These are phyloP conservation scores for Cyrtonyx montezumae DNA, from an alignment of 2,113 vertebrate genomes.

Conservation along the genomic window DNA sequence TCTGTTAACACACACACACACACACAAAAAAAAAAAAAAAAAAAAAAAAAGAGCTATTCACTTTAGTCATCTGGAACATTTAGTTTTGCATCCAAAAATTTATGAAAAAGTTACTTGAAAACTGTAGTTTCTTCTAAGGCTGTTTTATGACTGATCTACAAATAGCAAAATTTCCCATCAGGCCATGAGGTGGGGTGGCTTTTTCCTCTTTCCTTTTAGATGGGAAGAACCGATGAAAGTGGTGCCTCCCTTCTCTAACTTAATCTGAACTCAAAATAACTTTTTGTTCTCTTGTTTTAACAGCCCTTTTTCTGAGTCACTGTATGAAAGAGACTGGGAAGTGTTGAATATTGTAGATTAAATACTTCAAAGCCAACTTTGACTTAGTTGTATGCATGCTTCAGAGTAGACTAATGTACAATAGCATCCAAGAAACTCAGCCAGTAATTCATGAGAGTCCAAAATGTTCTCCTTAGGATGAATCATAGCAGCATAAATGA, in stretches of 20 bases:
- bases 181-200: neutral
- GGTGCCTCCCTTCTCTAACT: conserved; percentile 40
- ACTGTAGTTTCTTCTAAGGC: conserved; percentile 2
- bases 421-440: conserved; percentile 63
- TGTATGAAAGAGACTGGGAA: conserved; percentile 39
- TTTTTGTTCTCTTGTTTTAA: conserved; percentile 43
- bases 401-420: conserved; percentile 58
- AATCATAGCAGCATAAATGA: conserved; percentile 64
- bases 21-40: neutral
- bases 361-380: conserved; percentile 67
- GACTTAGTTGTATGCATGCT: conserved; percentile 51
- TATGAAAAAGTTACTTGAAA: conserved; percentile 23
- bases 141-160: conserved; percentile 19
- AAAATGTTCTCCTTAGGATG: conserved; percentile 62
- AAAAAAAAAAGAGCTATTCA: neutral
- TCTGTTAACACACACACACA: conserved; percentile 45
- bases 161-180: conserved; percentile 24
- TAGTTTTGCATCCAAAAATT: conserved; percentile 13
- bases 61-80: neutral
- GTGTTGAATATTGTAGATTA: conserved; percentile 39
- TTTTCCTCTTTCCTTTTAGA: neutral
- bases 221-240: conserved; percentile 18
- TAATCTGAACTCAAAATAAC: conserved; percentile 63
- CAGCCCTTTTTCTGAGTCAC: conserved; percentile 60
- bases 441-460: conserved; percentile 68